These are phyloP conservation scores for Dissostichus mawsoni DNA, from an alignment of 2,113 vertebrate genomes.

Conservation along the genomic window DNA sequence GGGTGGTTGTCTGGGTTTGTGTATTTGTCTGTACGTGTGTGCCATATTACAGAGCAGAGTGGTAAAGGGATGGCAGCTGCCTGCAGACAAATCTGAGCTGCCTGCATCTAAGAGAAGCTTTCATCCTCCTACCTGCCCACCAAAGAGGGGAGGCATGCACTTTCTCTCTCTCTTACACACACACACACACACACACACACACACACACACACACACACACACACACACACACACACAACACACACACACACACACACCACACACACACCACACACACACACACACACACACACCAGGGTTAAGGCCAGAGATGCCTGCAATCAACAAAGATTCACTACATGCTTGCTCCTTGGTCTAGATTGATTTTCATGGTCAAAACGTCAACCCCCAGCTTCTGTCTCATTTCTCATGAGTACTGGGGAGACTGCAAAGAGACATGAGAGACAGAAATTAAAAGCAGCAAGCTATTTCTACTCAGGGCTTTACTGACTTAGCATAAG, in stretches of 20 bases:
- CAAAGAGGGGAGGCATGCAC: constrained; percentile 41
- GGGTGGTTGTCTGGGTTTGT: constrained; percentile 39
- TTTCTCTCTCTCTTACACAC: not conserved
- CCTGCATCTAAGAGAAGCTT: constrained; percentile 73
- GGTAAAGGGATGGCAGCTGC: constrained; percentile 69
- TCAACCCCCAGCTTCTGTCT: constrained; percentile 63
- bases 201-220: constrained; percentile 25
- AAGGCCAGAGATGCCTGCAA: constrained; percentile 29
- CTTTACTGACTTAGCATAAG: constrained; percentile 21
- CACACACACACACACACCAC: constrained; percentile 20
- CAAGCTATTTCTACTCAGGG: constrained; percentile 5
- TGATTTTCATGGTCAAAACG: constrained; percentile 58
- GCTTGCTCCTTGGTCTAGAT: constrained; percentile 45
- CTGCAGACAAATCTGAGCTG: constrained; percentile 68
- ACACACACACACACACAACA: constrained; percentile 4
- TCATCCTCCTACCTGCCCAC: constrained; percentile 77
- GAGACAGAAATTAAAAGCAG: constrained; percentile 43
- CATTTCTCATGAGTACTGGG: constrained; percentile 40
- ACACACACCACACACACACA: constrained; percentile 22
- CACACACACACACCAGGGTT: constrained; percentile 38
- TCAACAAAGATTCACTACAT: constrained; percentile 53
- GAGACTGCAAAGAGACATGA: constrained; percentile 27
- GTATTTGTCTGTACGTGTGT: constrained; percentile 50
- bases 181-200: constrained; percentile 7
- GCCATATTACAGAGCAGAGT: constrained; percentile 68